Evolutionary conservation across 2,888 invertebrate genomes (phyloP).

Genomic region (Orthosia gracilis): DNA sequence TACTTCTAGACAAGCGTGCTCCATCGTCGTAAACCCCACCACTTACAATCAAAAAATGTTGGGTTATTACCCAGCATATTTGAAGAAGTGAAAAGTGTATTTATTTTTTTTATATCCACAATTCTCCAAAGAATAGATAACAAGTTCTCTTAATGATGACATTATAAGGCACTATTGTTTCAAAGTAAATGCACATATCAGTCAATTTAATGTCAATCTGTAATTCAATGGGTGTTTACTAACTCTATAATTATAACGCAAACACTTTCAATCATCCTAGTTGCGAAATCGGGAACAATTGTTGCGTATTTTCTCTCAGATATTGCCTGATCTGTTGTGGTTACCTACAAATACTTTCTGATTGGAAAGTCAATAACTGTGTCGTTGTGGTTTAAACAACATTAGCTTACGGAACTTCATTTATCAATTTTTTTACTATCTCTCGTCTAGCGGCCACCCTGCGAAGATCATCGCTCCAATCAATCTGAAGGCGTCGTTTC

Average conservation of each 20-base stretch:
- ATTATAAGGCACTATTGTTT: constrained; percentile 12
- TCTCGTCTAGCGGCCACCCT: no score
- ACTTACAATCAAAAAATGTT: no score
- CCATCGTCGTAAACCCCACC: no score
- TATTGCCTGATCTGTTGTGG: no score
- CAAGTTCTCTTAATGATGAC: constrained; percentile 38
- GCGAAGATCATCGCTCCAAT: no score
- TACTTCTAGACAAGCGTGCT: no score
- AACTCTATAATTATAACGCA: background rate
- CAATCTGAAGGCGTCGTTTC: no score
- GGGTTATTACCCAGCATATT: no score
- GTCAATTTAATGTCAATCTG: constrained; percentile 18
- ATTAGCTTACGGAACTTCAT: no score
- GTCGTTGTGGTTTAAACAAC: background rate
- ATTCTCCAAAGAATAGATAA: constrained; percentile 30
- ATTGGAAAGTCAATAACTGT: background rate
- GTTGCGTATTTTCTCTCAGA: background rate
- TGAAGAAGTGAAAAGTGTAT: no score
- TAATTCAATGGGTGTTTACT: constrained; percentile 15
- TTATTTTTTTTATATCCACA: background rate
- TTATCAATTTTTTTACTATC: no score
- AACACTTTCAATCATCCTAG: constrained; percentile 11
- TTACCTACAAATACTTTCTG: background rate
- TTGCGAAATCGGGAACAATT: background rate
- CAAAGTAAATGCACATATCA: constrained; percentile 9